phyloP scores from a whole-genome alignment of 1,140 invertebrate genomes.

The Chrysoperla carnea region DNA sequence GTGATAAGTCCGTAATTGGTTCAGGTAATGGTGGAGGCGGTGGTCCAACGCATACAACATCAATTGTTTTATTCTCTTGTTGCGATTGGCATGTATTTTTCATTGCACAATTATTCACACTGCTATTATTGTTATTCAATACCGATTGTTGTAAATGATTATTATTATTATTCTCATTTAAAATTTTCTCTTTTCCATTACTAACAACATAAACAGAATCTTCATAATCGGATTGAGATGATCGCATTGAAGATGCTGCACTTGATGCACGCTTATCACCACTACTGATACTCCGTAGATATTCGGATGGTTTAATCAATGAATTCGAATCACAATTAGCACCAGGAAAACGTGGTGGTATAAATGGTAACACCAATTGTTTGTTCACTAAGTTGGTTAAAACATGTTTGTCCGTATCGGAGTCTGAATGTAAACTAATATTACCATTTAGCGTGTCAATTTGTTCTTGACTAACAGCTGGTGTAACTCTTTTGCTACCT shows the following conservation, averaged over 20 bases:
- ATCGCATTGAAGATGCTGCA: neutral
- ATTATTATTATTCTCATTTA: no score
- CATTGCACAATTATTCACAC: slow-evolving; percentile 6
- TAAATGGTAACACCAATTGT: slow-evolving; percentile 68
- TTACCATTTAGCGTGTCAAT: slow-evolving; percentile 1
- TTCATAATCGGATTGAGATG: neutral
- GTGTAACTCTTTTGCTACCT: neutral
- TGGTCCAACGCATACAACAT: slow-evolving; percentile 17
- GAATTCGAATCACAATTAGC: slow-evolving; percentile 46
- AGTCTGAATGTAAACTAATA: slow-evolving; percentile 18
- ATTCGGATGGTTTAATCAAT: slow-evolving; percentile 82
- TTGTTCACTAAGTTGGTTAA: slow-evolving; percentile 60
- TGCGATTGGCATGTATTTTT: slow-evolving; percentile 9
- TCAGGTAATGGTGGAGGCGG: slow-evolving; percentile 36
- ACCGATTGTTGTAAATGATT: no score
- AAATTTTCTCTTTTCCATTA: neutral
- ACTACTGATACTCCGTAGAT: slow-evolving; percentile 57
- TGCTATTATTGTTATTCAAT: no score
- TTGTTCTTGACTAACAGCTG: neutral
- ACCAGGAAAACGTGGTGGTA: slow-evolving; percentile 68
- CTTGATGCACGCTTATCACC: neutral
- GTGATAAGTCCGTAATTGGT: slow-evolving; percentile 6
- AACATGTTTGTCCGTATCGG: slow-evolving; percentile 25
- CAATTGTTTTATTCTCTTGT: neutral
- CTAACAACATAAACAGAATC: neutral